Percentiles rank a stretch among this genome's conserved stretches.
Conservation (phyloP, 1,140 invertebrate genomes). For the Octopus sinensis region DNA sequence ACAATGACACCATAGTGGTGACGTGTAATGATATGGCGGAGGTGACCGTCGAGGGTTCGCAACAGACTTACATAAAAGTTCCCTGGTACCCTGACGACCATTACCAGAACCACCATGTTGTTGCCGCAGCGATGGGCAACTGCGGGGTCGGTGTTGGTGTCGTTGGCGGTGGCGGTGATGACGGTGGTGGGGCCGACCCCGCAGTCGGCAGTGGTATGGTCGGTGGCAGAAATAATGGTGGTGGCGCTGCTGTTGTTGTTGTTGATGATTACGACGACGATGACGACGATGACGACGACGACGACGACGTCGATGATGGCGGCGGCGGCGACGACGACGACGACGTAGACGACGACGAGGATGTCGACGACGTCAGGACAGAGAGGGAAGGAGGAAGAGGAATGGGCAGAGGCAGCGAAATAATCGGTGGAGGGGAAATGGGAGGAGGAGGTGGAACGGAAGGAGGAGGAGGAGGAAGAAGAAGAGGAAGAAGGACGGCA, state of each 20-base stretch:
- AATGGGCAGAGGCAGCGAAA: no score
- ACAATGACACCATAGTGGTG: no score
- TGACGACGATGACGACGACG: not conserved
- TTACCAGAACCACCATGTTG: no score
- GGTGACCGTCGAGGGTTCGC: not conserved
- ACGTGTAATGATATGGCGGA: not conserved
- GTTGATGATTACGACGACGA: not conserved
- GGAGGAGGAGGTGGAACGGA: no score
- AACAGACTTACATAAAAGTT: not conserved
- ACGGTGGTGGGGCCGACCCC: no score
- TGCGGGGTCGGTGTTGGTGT: no score
- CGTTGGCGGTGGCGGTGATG: no score
- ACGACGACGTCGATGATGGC: not conserved
- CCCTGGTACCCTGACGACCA: not conserved
- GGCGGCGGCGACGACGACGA: not conserved
- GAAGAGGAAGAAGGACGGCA: no score
- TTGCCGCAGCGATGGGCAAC: no score
- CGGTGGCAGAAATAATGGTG: not conserved
- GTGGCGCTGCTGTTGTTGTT: not conserved
- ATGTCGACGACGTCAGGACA: not conserved
- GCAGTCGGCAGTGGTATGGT: not conserved
- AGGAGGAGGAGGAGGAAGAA: no score
- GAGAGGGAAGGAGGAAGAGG: no score
- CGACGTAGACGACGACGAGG: not conserved
- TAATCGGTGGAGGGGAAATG: no score